Evolutionary conservation across 2,113 vertebrate species (phyloP).

Genomic region (Plotosus lineatus): DNA sequence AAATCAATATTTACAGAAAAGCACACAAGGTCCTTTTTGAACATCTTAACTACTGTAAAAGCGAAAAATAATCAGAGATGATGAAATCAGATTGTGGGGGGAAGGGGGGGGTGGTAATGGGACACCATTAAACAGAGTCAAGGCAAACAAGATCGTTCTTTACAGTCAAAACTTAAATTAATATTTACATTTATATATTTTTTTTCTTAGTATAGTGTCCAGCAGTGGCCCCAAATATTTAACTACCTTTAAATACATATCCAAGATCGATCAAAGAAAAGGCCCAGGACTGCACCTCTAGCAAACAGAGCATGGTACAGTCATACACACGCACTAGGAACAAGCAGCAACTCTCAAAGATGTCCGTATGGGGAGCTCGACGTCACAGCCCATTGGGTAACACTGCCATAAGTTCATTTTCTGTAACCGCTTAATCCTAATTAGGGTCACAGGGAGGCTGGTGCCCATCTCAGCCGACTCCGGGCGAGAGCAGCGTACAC

Average conservation of each 20-base stretch:
- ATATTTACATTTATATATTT: conserved; percentile 64
- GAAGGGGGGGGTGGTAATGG: conserved; percentile 6
- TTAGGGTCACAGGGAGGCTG: too few relatives aligned
- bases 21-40: conserved; percentile 24
- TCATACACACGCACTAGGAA: too few relatives aligned
- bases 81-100: conserved; percentile 3
- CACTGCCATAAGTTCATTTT: too few relatives aligned
- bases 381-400: too few relatives aligned
- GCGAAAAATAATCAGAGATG: conserved; percentile 38
- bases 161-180: conserved; percentile 63
- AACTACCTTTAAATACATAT: neutral
- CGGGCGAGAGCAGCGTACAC: too few relatives aligned
- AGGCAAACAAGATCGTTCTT: conserved; percentile 70
- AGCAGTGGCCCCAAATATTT: neutral
- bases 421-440: too few relatives aligned
- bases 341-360: too few relatives aligned
- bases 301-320: too few relatives aligned
- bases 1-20: neutral
- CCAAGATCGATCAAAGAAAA: too few relatives aligned
- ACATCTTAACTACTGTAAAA: conserved; percentile 24
- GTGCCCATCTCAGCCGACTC: too few relatives aligned
- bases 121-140: conserved; percentile 58
- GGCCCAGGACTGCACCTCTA: too few relatives aligned
- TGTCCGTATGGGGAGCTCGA: too few relatives aligned
- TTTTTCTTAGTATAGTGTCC: conserved; percentile 38